Evolutionary conservation across 2,888 invertebrate species (phyloP).

Genomic region (Chalcosyrphus nemorum): DNA sequence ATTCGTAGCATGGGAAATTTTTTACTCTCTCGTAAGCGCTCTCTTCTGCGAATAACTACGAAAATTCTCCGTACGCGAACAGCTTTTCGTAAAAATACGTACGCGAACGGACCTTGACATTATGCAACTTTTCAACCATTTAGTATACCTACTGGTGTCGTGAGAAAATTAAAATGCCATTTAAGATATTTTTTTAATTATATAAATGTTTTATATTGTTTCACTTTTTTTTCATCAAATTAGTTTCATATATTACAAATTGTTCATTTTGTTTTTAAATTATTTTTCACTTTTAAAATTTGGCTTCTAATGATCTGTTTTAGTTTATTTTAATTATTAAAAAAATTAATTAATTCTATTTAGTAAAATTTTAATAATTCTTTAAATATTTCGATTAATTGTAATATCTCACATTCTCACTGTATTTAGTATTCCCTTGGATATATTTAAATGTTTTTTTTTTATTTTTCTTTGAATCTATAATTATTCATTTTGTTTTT

Average conservation of each 20-base stretch:
- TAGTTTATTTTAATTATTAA: conserved; percentile 45
- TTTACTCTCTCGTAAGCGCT: too few relatives aligned
- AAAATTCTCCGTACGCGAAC: too few relatives aligned
- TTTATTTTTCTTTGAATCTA: not conserved
- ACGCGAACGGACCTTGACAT: too few relatives aligned
- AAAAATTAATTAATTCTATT: conserved; percentile 63
- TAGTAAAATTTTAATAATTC: conserved; percentile 65
- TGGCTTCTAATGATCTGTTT: conserved; percentile 50
- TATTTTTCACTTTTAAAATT: conserved; percentile 50
- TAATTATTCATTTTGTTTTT: not conserved
- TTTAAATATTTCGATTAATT: conserved; percentile 68
- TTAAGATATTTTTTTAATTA: conserved; percentile 54
- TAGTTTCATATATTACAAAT: conserved; percentile 62
- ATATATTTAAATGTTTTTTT: conserved; percentile 23
- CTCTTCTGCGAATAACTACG: too few relatives aligned
- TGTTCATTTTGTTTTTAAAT: conserved; percentile 16
- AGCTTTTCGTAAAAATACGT: too few relatives aligned
- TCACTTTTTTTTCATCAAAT: conserved; percentile 52
- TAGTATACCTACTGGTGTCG: too few relatives aligned
- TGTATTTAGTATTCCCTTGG: conserved; percentile 60
- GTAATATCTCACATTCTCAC: conserved; percentile 68
- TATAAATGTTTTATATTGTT: conserved; percentile 68
- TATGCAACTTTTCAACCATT: too few relatives aligned
- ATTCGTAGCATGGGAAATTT: too few relatives aligned
- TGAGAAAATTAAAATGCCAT: not conserved